A percentile compares a stretch with the other conserved stretches of the same genome.
Conservation (phyloP, 2,888 invertebrate species). For the Andrena chrysosceles region DNA sequence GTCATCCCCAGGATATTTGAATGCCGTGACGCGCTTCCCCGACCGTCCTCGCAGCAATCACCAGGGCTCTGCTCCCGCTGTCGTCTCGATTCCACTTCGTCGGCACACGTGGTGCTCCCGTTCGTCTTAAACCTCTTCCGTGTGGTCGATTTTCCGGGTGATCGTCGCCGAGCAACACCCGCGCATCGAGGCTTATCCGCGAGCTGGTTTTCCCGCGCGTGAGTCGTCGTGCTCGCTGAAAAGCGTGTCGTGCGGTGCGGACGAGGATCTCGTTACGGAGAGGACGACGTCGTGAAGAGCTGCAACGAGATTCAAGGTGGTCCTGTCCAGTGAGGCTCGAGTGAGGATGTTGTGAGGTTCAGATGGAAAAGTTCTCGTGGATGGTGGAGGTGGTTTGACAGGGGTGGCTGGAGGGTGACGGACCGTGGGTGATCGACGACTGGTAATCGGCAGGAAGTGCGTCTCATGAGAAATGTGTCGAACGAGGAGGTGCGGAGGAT, state of each 20-base stretch:
- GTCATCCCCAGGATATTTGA: neutral
- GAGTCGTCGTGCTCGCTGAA: neutral
- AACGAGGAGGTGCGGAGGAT: conserved; percentile 38
- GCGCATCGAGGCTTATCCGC: neutral
- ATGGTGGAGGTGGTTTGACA: neutral
- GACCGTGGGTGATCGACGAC: neutral
- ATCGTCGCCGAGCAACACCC: neutral
- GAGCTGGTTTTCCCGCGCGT: conserved; percentile 20
- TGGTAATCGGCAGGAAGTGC: neutral
- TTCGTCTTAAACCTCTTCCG: neutral
- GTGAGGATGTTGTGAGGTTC: neutral
- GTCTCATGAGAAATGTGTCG: conserved; percentile 46
- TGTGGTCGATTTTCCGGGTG: neutral
- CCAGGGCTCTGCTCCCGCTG: neutral
- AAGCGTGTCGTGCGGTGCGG: neutral
- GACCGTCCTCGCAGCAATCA: neutral
- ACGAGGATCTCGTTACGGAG: neutral
- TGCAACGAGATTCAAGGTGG: neutral
- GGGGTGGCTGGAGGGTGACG: neutral
- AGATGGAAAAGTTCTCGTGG: neutral
- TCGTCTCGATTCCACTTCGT: neutral
- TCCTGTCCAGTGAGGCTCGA: neutral
- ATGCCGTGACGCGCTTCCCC: neutral
- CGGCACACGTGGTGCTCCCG: neutral
- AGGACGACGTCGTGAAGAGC: neutral